phyloP scores from a whole-genome alignment of 2,888 invertebrate species.

The Trissonchulus latispiculum region DNA sequence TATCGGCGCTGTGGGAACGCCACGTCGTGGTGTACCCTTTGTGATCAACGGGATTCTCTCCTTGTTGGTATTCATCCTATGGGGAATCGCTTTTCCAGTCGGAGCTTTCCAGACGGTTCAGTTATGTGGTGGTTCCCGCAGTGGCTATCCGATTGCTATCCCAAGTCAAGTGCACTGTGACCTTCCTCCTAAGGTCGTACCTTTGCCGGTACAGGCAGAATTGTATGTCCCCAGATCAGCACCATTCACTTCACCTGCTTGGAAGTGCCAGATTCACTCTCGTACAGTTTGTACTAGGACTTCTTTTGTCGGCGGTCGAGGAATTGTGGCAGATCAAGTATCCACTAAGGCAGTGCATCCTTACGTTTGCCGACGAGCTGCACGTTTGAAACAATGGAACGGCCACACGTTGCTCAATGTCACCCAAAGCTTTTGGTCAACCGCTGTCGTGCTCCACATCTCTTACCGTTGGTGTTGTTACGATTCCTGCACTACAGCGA shows the following conservation, averaged over 20 bases:
- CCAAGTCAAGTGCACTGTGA: not conserved
- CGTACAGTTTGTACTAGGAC: not conserved
- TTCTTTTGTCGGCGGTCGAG: not conserved
- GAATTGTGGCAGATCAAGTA: not conserved
- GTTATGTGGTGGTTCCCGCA: not conserved
- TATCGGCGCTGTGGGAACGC: too few relatives aligned
- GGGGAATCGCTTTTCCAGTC: not conserved
- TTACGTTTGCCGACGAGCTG: not conserved
- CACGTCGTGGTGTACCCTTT: not conserved
- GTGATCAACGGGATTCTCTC: not conserved
- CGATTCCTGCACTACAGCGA: not conserved
- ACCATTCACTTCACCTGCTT: not conserved
- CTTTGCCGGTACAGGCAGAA: not conserved
- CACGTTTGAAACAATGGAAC: not conserved
- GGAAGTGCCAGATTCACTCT: not conserved
- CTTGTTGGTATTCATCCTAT: not conserved
- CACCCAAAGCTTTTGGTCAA: not conserved
- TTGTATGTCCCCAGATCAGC: not conserved
- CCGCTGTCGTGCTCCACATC: not conserved
- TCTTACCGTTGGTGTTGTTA: not conserved
- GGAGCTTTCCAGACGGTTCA: not conserved
- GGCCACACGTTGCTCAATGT: not conserved
- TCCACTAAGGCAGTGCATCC: not conserved
- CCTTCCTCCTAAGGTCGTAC: not conserved
- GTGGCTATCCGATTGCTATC: not conserved